Evolutionary conservation across 1,140 invertebrate species (phyloP).

Genomic region (Drosophila suzukii): DNA sequence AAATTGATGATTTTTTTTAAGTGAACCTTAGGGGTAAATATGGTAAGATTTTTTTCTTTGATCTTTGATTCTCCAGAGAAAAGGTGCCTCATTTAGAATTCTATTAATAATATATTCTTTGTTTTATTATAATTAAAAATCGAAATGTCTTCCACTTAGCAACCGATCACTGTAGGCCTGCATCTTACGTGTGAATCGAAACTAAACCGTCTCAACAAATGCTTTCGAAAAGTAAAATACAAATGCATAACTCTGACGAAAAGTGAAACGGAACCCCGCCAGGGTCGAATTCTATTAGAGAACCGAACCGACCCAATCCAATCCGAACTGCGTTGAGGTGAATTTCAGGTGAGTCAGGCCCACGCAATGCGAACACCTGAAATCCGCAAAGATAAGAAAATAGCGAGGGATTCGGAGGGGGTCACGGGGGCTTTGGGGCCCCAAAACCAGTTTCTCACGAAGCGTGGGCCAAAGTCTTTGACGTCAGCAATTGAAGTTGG

Average conservation of each 20-base stretch:
- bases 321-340: slow-evolving; percentile 27
- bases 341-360: slow-evolving; percentile 71
- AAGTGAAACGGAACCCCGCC: slow-evolving; percentile 77
- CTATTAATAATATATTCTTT: too few relatives aligned
- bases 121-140: too few relatives aligned
- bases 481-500: slow-evolving; percentile 56
- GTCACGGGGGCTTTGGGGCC: neutral
- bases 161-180: slow-evolving; percentile 36
- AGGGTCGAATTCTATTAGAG: slow-evolving; percentile 56
- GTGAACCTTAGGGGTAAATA: too few relatives aligned
- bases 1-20: too few relatives aligned
- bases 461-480: slow-evolving; percentile 68
- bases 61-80: too few relatives aligned
- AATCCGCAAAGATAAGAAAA: slow-evolving; percentile 67
- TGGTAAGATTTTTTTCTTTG: too few relatives aligned
- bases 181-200: slow-evolving; percentile 70
- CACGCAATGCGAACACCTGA: slow-evolving; percentile 75
- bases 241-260: slow-evolving; percentile 50
- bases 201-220: slow-evolving; percentile 65
- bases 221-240: slow-evolving; percentile 17
- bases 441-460: slow-evolving; percentile 63
- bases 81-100: too few relatives aligned
- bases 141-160: slow-evolving; percentile 13
- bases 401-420: slow-evolving; percentile 9
- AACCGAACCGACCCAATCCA: slow-evolving; percentile 19